phyloP scores from a whole-genome alignment of 2,888 invertebrate genomes.

The Yponomeuta malinellus region DNA sequence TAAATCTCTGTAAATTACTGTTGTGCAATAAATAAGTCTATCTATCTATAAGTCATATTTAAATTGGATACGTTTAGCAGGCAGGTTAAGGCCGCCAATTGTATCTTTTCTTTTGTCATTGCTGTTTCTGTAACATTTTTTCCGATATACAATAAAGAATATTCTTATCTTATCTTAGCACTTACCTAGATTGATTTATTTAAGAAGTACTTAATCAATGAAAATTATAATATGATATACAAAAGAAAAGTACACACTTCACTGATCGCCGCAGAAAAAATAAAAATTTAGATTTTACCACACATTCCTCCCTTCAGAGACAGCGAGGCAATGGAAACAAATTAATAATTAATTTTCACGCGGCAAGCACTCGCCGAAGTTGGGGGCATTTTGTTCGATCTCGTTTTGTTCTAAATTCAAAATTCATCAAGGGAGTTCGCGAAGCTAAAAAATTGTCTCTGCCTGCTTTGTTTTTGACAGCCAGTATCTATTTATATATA shows the following conservation, averaged over 20 bases:
- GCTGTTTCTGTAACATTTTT: too few species aligned
- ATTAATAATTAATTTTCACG: slow-evolving; percentile 71
- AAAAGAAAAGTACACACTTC: slow-evolving; percentile 3
- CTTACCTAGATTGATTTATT: too few species aligned
- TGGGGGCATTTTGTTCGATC: slow-evolving; percentile 47
- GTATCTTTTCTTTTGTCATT: too few species aligned
- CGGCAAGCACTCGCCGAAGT: slow-evolving; percentile 49
- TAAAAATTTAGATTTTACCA: slow-evolving; percentile 43
- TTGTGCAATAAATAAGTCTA: too few species aligned
- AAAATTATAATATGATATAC: neutral
- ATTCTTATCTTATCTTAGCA: too few species aligned
- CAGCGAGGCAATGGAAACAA: slow-evolving; percentile 54
- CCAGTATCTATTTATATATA: slow-evolving; percentile 1
- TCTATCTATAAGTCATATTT: too few species aligned
- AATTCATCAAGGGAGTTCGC: slow-evolving; percentile 51
- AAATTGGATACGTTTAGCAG: too few species aligned
- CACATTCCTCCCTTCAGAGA: slow-evolving; percentile 46
- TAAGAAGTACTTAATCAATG: neutral
- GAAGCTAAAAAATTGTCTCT: slow-evolving; percentile 59
- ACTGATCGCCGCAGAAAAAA: slow-evolving; percentile 28
- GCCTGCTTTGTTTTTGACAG: slow-evolving; percentile 28
- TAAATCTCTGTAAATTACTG: too few species aligned
- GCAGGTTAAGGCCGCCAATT: too few species aligned
- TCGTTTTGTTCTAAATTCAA: slow-evolving; percentile 64
- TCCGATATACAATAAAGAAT: too few species aligned